These are phyloP conservation scores for Hypomesus transpacificus DNA, from an alignment of 2,113 vertebrate species.

Conservation along the genomic window DNA sequence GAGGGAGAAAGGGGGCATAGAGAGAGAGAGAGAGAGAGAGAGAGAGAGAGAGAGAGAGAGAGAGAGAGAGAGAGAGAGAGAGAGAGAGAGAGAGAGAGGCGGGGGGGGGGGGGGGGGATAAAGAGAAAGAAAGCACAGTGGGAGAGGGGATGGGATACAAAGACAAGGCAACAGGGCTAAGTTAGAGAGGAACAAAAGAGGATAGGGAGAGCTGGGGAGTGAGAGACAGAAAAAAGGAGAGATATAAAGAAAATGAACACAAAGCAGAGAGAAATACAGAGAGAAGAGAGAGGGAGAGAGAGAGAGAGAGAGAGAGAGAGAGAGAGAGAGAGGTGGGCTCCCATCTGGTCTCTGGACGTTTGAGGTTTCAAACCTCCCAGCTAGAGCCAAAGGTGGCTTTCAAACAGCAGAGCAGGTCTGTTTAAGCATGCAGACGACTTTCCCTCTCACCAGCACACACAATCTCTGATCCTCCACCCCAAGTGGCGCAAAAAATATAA, in stretches of 20 bases:
- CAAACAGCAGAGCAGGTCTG: constrained; percentile 14
- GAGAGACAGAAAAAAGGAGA: constrained; percentile 24
- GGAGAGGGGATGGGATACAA: not conserved
- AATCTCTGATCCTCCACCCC: constrained; percentile 21
- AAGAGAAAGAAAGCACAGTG: constrained; percentile 20
- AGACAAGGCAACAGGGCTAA: not conserved
- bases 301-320: constrained; percentile 15
- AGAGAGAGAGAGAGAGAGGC: not conserved
- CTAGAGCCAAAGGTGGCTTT: constrained; percentile 33
- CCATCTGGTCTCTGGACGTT: constrained; percentile 35
- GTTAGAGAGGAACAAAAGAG: not conserved
- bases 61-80: not conserved
- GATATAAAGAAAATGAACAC: constrained; percentile 4
- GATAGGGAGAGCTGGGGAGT: not conserved
- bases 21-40: constrained; percentile 23
- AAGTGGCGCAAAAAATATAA: constrained; percentile 31
- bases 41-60: not conserved
- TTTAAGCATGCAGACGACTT: constrained; percentile 44
- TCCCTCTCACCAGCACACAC: constrained; percentile 24
- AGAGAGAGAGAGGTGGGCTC: constrained; percentile 13
- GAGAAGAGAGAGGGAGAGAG: not conserved
- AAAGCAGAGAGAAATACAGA: not conserved
- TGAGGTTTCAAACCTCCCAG: constrained; percentile 50
- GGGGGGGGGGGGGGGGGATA: not conserved
- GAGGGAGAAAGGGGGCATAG: not conserved